A percentile compares a stretch with the other conserved stretches of the same genome.
These are phyloP conservation scores for Hydractinia symbiolongicarpus DNA, from an alignment of 30 jellyfish, hydroid and myxozoan species.

Conservation along the genomic window DNA sequence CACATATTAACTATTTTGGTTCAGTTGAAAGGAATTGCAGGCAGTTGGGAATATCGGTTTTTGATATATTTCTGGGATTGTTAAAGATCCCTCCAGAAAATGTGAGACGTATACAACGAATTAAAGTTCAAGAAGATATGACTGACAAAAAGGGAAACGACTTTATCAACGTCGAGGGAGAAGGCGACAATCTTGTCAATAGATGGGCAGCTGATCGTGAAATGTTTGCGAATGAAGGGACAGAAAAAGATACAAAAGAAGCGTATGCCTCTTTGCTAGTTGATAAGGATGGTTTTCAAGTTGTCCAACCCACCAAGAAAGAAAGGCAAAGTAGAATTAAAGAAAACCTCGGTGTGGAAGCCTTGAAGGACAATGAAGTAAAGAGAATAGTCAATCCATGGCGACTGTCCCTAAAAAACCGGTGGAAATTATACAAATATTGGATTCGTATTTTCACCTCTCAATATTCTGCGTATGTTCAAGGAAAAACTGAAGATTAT, in stretches of 20 bases:
- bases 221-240: neutral
- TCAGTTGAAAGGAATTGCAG: neutral
- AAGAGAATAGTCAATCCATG: slow-evolving; percentile 16
- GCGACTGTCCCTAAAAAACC: slow-evolving; percentile 39
- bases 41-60: neutral
- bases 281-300: slow-evolving; percentile 33
- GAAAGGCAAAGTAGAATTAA: slow-evolving; percentile 10
- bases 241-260: neutral
- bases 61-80: neutral
- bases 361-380: slow-evolving; percentile 50
- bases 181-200: slow-evolving; percentile 50
- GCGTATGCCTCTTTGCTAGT: neutral
- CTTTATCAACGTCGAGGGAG: slow-evolving; percentile 52
- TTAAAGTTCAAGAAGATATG: neutral
- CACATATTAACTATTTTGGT: neutral
- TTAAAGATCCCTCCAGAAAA: neutral
- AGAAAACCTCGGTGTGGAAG: slow-evolving; percentile 27
- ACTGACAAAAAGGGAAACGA: neutral
- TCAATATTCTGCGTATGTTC: neutral
- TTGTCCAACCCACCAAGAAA: slow-evolving; percentile 28
- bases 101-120: neutral
- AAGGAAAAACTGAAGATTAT: slow-evolving; percentile 20
- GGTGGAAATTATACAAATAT: slow-evolving; percentile 59
- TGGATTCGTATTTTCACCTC: slow-evolving; percentile 15
- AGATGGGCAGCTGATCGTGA: slow-evolving; percentile 46